phyloP scores from a whole-genome alignment of 2,113 vertebrate genomes.

The Sinocyclocheilus rhinocerous region DNA sequence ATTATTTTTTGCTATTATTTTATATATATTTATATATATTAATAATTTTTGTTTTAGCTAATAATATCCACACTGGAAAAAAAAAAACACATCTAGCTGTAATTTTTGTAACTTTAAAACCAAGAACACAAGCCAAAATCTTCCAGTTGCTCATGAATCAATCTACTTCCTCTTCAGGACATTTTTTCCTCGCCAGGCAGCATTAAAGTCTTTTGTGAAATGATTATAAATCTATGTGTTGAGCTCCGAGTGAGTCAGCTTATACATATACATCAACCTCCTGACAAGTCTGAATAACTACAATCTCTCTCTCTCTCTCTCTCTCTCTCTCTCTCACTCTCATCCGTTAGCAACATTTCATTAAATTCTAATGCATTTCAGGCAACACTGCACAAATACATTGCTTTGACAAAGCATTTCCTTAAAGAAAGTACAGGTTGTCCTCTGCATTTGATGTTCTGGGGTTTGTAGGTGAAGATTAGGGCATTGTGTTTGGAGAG shows the following conservation, averaged over 20 bases:
- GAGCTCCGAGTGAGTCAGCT: background rate
- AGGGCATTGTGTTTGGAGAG: background rate
- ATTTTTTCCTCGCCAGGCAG: too few relatives aligned
- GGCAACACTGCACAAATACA: slow-evolving; percentile 4
- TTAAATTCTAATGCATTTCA: slow-evolving; percentile 21
- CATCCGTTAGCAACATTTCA: slow-evolving; percentile 25
- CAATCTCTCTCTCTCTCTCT: slow-evolving; percentile 29
- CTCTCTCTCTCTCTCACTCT: too few relatives aligned
- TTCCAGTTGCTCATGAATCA: background rate
- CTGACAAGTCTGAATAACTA: slow-evolving; percentile 54
- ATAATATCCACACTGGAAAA: background rate
- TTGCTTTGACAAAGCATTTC: slow-evolving; percentile 36
- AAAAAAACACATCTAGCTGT: background rate
- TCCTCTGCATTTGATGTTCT: background rate
- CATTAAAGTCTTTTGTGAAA: slow-evolving; percentile 28
- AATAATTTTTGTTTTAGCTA: background rate
- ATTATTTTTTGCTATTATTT: too few relatives aligned
- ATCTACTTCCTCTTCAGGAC: background rate
- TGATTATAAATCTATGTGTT: slow-evolving; percentile 32
- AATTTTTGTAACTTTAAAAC: background rate
- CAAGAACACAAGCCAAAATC: background rate
- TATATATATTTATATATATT: too few relatives aligned
- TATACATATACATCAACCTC: slow-evolving; percentile 40
- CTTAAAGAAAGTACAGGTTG: slow-evolving; percentile 16
- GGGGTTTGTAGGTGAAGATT: slow-evolving; percentile 35